Base-by-base conservation (phyloP, 2,888 invertebrate species). In the Graphium colonna region DNA sequence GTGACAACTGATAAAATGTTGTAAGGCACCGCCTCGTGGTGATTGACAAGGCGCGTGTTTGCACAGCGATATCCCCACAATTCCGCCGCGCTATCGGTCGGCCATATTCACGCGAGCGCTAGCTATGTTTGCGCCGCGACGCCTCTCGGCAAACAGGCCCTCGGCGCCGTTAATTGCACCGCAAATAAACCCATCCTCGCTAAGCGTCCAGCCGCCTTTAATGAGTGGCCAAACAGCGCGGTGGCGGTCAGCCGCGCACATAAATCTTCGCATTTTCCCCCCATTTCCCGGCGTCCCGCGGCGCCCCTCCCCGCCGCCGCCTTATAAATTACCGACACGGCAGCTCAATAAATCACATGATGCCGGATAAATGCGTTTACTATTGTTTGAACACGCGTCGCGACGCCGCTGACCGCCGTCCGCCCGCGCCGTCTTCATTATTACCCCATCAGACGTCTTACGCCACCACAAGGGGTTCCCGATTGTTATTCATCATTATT, bases 241-340 rank as follows among this genome's bases (percentile, higher is more conserved):
- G 70, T 61, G 65, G 61, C 75, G 83, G 84, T 81, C 79, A 78
- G 77, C 78, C 79, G 73, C 75, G 70, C 58, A 66, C 69, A 69
- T 87, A 89, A 89, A 89, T 89, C 88, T 85, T 79, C 71, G 80
- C 80, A 71, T 84, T 85, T 84, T 84, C 84, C 87, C 88, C 83
- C 81, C 81, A 85, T 87, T 84, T 80, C 85, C 82, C 82, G 68
- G 77, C 78, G 77, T 79, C 85, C 61, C 52, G 79, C 60, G 64
- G 56, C 63, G 73, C 73, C 76, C 79, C 77, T 78, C 75, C 76
- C 71, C 70, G 68, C 72, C 65, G 77, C 75, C 82, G 85, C 83
- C 84, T 85, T 88, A 87, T 88, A 89, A 88, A 89, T 88, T 86
- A 87, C 86, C 82, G 75, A 84, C 88, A 87, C 84, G 83, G 83